Evolutionary conservation across 2,797 vertebrate species (phyloP).

Genomic region (Choloepus didactylus): DNA sequence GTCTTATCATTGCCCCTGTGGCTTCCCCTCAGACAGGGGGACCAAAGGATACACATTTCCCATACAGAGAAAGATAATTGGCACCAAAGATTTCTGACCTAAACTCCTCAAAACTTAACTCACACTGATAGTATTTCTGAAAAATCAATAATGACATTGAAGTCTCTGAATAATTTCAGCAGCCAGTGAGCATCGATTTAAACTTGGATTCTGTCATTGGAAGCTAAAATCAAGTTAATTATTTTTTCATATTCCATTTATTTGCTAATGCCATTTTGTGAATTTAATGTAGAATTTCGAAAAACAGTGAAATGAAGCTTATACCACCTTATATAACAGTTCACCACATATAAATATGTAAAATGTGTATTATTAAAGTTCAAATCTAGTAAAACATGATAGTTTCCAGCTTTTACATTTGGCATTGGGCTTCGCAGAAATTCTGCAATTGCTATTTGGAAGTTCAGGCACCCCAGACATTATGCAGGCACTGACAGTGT

Average conservation of each 20-base stretch:
- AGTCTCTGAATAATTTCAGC: rapidly evolving
- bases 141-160: background rate
- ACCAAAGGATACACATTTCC: background rate
- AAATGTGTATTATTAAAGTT: background rate
- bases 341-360: background rate
- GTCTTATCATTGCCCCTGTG: background rate
- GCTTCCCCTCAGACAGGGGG: background rate
- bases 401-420: constrained; percentile 27
- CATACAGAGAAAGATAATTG: background rate
- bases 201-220: background rate
- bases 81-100: background rate
- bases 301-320: background rate
- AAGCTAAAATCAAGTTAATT: background rate
- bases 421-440: background rate
- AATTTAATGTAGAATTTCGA: background rate
- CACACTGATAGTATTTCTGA: background rate
- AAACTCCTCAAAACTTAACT: background rate
- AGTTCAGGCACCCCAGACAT: background rate
- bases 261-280: background rate
- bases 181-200: too few relatives aligned
- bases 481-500: background rate
- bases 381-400: background rate
- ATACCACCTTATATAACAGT: rapidly evolving
- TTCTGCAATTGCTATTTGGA: background rate
- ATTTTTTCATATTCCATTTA: background rate